A percentile compares a stretch with the other conserved stretches of the same genome.
Evolutionary conservation across 2,113 vertebrate species (phyloP).

Genomic region (Oenanthe melanoleuca): DNA sequence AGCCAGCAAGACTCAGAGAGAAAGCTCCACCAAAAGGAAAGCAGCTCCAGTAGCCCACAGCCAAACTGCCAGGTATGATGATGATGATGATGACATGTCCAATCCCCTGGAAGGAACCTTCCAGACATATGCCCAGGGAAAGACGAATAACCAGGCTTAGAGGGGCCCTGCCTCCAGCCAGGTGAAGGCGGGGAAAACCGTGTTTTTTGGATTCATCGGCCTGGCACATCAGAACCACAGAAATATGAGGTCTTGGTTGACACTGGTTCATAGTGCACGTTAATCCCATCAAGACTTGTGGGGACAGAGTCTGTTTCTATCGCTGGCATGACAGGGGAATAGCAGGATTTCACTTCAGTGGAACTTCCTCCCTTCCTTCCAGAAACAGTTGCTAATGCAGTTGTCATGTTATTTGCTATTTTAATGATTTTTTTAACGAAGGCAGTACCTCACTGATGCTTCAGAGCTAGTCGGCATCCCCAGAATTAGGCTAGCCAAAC

Average conservation of each 20-base stretch:
- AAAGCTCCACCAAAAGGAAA: not conserved
- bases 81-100: not conserved
- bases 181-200: accelerated
- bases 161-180: not conserved
- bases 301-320: not conserved
- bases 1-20: not conserved
- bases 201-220: accelerated
- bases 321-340: not conserved
- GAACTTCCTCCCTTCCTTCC: not conserved
- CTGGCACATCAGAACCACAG: not conserved
- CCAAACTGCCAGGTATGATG: not conserved
- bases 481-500: constrained; percentile 48
- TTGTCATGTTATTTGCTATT: not conserved
- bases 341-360: not conserved
- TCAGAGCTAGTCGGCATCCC: not conserved
- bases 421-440: not conserved
- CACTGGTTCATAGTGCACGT: accelerated
- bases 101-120: not conserved
- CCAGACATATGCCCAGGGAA: not conserved
- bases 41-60: not conserved
- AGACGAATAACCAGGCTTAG: not conserved
- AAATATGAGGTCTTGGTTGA: not conserved
- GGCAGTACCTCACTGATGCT: not conserved
- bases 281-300: not conserved
- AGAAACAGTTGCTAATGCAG: not conserved